A percentile compares a stretch with the other conserved stretches of the same genome.
Evolutionary conservation across 2,113 vertebrate species (phyloP).

Genomic region (Eubucco bourcierii): DNA sequence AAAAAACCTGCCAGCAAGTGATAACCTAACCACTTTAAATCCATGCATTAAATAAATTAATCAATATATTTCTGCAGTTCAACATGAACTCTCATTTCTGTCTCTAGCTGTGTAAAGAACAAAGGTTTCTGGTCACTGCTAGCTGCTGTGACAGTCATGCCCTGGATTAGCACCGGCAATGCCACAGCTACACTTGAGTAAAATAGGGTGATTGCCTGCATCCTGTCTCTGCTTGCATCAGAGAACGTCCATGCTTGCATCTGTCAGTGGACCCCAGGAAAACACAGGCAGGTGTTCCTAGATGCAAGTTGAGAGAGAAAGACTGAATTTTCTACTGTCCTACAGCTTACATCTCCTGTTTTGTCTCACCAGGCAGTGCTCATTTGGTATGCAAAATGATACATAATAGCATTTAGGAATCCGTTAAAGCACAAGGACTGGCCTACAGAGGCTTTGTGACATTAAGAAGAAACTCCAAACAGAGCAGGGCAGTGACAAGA

Average conservation of each 20-base stretch:
- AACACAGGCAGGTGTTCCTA: not conserved
- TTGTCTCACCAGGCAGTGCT: not conserved
- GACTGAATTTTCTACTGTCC: not conserved
- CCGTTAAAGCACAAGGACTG: not conserved
- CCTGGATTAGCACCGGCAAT: not conserved
- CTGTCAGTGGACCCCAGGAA: not conserved
- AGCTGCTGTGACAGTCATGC: not conserved
- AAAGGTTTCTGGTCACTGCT: constrained; percentile 13
- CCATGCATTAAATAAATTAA: not conserved
- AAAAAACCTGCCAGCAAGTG: not conserved
- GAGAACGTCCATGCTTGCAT: not conserved
- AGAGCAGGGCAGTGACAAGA: not conserved
- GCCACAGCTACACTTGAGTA: not conserved
- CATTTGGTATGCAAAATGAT: not conserved
- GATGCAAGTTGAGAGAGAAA: not conserved
- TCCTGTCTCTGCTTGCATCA: not conserved
- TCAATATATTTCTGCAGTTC: not conserved
- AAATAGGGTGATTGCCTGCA: not conserved
- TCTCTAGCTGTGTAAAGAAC: not conserved
- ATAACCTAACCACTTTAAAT: not conserved
- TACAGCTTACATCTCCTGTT: not conserved
- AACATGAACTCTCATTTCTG: not conserved
- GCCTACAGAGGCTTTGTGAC: not conserved
- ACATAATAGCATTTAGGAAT: not conserved
- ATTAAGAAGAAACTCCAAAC: not conserved